Conservation (phyloP, 2,797 vertebrate genomes). For the Lepilemur ruficaudatus region DNA sequence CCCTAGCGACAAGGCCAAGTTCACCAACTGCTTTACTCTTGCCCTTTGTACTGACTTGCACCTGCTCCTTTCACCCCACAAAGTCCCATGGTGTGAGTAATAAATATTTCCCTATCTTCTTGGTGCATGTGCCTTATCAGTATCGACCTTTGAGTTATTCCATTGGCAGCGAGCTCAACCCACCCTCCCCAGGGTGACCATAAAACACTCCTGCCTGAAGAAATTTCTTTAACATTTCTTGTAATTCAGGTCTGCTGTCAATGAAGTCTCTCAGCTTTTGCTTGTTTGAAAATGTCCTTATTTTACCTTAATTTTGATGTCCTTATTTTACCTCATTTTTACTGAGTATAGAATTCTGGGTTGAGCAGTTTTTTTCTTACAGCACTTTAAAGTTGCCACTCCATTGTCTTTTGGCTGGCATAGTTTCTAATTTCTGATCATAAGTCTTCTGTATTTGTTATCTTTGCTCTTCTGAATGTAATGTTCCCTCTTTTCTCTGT, state of each 20-base stretch:
- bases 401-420: neutral
- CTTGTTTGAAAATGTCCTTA: neutral
- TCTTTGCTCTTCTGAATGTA: neutral
- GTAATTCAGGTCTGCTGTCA: neutral
- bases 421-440: neutral
- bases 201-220: neutral
- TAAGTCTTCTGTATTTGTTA: neutral
- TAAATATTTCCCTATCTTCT: neutral
- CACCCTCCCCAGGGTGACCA: neutral
- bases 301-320: neutral
- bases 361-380: neutral
- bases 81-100: neutral
- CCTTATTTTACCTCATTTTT: too few species aligned
- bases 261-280: neutral
- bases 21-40: neutral
- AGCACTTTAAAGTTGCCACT: neutral
- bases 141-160: neutral
- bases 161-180: neutral
- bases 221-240: neutral
- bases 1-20: neutral
- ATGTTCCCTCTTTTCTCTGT: neutral
- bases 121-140: neutral
- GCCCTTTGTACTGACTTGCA: neutral
- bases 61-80: neutral
- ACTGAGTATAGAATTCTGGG: neutral